phyloP scores from a whole-genome alignment of 2,888 invertebrate species.

The Brachypalpus laphriformis region DNA sequence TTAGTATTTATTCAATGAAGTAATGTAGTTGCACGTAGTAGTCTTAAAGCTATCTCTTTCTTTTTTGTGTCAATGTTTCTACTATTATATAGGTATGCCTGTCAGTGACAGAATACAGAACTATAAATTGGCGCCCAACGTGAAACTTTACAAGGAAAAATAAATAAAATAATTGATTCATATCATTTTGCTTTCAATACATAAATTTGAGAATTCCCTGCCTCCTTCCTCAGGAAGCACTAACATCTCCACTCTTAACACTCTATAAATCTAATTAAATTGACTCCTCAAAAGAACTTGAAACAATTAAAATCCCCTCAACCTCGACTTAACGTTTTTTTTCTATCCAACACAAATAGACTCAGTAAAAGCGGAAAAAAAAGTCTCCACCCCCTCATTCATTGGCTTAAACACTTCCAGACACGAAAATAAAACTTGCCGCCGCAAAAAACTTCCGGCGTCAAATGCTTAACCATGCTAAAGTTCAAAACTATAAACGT shows the following conservation, averaged over 20 bases:
- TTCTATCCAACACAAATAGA: neutral
- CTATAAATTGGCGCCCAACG: too few relatives aligned
- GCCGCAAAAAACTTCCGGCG: conserved; percentile 37
- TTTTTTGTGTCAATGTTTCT: too few relatives aligned
- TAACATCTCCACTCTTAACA: neutral
- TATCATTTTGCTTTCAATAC: too few relatives aligned
- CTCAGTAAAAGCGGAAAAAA: conserved; percentile 16
- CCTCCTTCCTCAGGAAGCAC: neutral
- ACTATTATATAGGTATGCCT: too few relatives aligned
- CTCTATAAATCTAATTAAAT: conserved; percentile 20
- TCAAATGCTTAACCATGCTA: conserved; percentile 46
- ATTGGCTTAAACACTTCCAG: conserved; percentile 48
- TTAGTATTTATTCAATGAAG: too few relatives aligned
- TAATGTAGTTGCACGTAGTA: too few relatives aligned
- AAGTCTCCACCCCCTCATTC: neutral
- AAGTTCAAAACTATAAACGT: conserved; percentile 70
- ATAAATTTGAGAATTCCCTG: too few relatives aligned
- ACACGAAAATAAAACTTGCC: conserved; percentile 51
- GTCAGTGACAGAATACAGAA: too few relatives aligned
- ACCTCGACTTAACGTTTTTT: neutral
- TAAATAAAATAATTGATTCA: too few relatives aligned
- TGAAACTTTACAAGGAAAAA: too few relatives aligned
- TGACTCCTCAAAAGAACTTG: conserved; percentile 17
- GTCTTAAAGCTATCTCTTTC: too few relatives aligned
- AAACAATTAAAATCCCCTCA: conserved; percentile 22